Base-by-base conservation (phyloP, 2,797 vertebrate genomes). In the Pelobates cultripes region DNA sequence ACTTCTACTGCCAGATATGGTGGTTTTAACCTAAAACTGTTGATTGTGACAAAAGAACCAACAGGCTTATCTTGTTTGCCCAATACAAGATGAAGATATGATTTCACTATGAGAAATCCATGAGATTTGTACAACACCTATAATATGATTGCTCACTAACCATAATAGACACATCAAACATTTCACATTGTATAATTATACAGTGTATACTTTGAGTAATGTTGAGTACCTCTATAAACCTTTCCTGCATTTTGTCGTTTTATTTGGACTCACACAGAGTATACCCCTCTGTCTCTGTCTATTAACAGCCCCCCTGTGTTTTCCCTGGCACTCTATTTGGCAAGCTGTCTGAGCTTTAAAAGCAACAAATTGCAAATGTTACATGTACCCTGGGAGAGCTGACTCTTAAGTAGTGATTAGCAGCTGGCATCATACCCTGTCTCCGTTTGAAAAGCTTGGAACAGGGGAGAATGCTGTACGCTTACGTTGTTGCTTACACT, bases 391-490 rank as follows among this genome's bases (percentile, higher is more conserved):
- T 67, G 80, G 80, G 80, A 82, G 40, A 45, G 14, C 57, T 77
- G 69, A 60, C 74, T 82, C 69, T 82, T 82, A 77, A 82, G 74
- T 55, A 82, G 80, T 82, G 80, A 82, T 82, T 82, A 82, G 80
- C 74, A 82, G 75, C 75, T 77, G 80, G 80, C 80, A 82, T 75
- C 70, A 55, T 44, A 74, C 51, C 64, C 43, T 75, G 64, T 72
- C 10, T 51, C 47, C 5, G 47, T 6, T 42, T 70, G 14, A 79
- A 75, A 75, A 75, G 73, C 57, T 8, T 71, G 44, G 61, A 44
- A 71, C 14, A 7, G 66, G 77, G 67, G 41, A 13, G 72, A 55
- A 12, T 47, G 47, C 17, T 61, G 17, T 55, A 40, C 17, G 14
- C 28, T 15, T 63, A 72, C 7, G 44, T 66, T 13, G 4, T 41